Conservation (phyloP, 2,113 vertebrate genomes). For the Lynx canadensis region DNA sequence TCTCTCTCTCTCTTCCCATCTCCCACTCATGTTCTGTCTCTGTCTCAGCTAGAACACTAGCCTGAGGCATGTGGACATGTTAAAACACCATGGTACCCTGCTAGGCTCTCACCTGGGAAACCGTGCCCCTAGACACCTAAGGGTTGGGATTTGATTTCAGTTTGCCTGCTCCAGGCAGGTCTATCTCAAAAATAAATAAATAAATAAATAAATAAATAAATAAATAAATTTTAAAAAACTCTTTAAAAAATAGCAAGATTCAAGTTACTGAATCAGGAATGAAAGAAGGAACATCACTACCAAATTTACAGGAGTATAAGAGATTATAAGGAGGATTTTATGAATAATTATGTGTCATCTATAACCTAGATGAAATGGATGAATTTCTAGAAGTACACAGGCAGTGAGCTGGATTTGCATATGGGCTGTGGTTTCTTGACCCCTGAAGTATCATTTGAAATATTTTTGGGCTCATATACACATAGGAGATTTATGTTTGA, state of each 20-base stretch:
- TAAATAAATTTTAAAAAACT: no score
- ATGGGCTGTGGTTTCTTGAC: no score
- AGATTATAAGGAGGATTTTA: not conserved
- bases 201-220: no score
- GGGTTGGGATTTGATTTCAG: not conserved
- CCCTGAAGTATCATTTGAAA: not conserved
- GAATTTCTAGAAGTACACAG: not conserved
- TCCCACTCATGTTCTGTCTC: no score
- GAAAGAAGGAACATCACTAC: not conserved
- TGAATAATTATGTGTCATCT: not conserved
- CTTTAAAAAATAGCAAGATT: not conserved
- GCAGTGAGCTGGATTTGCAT: no score
- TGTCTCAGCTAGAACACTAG: not conserved
- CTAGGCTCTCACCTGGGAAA: not conserved
- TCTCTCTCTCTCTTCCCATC: no score
- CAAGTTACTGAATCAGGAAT: not conserved
- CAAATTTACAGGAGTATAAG: not conserved
- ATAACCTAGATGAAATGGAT: not conserved
- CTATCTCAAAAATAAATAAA: no score
- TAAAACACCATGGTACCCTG: not conserved
- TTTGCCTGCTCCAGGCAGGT: not conserved
- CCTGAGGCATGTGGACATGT: accelerated
- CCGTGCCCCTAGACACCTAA: not conserved
- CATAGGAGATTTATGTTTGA: not conserved
- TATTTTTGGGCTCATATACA: not conserved